phyloP scores from a whole-genome alignment of 2,113 vertebrate genomes.

The Aspiorhynchus laticeps region DNA sequence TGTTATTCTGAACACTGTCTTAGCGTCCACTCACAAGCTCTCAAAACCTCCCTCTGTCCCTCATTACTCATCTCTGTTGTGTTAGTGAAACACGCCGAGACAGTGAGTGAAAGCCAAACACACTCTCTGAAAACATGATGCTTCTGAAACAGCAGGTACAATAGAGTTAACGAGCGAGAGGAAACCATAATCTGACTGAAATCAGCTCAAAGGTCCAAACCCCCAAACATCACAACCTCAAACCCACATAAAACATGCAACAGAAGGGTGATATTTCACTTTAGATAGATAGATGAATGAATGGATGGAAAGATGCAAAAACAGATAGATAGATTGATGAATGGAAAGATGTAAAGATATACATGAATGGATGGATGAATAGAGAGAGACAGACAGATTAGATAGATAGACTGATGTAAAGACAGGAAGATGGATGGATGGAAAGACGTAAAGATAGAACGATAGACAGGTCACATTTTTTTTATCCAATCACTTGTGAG shows the following conservation, averaged over 20 bases:
- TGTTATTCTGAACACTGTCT: neutral
- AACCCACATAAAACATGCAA: neutral
- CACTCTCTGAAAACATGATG: neutral
- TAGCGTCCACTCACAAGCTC: neutral
- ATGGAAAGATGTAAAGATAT: too few species aligned
- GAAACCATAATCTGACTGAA: neutral
- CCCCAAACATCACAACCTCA: neutral
- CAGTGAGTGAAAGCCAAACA: neutral
- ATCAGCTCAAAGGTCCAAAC: neutral
- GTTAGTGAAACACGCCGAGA: neutral
- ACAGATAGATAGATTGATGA: too few species aligned
- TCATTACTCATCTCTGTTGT: neutral
- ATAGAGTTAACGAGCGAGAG: neutral
- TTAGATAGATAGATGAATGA: neutral
- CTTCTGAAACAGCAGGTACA: slow-evolving; percentile 15
- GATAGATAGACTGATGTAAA: neutral
- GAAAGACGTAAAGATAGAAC: neutral
- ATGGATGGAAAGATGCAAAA: neutral
- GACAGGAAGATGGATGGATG: neutral
- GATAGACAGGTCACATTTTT: neutral
- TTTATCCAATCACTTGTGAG: neutral
- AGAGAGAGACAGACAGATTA: neutral
- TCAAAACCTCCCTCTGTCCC: neutral
- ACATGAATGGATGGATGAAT: too few species aligned
- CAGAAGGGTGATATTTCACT: too few species aligned